Evolutionary conservation across 1,140 invertebrate genomes (phyloP), one percentile per base, ranked within the genome.

Genomic region (Anagrus nilaparvatae): DNA sequence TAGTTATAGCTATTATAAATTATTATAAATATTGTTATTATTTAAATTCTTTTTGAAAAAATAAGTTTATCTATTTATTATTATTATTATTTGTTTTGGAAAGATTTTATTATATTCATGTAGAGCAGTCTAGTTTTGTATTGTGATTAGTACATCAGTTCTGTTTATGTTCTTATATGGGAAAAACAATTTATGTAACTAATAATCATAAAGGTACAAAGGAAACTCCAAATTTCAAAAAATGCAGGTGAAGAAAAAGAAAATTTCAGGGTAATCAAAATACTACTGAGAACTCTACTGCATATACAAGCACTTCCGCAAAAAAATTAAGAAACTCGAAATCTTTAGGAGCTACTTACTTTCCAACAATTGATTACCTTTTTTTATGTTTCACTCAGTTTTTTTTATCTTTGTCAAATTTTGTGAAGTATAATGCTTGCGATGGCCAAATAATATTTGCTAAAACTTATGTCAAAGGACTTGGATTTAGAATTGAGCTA

Each of bases 351-450:
- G 31, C 20, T 3, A 33, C 18, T 10, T 10, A 9, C 13, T 9
- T 19, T 13, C 31, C 9, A 9, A 18, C 31, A 9, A 9, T 33
- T 9, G 20, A 9, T 13, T 18, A 33, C 16, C 20, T 16, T 13
- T 19, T 33, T 10, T 9, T 33, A 9, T 10, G 20, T 3, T 33
- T 33, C 5, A 8, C n/a, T n/a, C n/a, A 30, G 13, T n/a, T 30
- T 30, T 30, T 30, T 30, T 16, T 30, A 7, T 10, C 14, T 17
- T 33, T 33, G 13, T 19, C 18, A 33, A 16, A 33, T 10, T 13
- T n/a, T 17, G 12, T 33, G 13, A 33, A 33, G 31, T 33, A 19
- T 19, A 33, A 33, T 19, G 31, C 12, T 33, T 33, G 31, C 20
- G 13, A 33, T 13, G 16, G 31, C 7, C 17, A 16, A n/a, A 19